phyloP scores from a whole-genome alignment of 2,797 vertebrate species.

The Sebastes itinus region DNA sequence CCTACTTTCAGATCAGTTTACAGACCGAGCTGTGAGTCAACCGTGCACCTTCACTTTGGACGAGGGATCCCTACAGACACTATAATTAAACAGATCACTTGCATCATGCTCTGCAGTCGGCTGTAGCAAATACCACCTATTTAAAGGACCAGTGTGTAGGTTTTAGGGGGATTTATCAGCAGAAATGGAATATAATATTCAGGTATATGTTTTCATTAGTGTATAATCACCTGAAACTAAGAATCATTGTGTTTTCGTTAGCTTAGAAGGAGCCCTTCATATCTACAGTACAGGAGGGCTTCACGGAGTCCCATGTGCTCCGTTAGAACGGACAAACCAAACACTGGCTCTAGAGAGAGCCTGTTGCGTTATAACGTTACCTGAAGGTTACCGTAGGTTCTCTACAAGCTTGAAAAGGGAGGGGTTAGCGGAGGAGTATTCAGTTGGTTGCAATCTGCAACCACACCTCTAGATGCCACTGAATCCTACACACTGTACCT shows the following conservation, averaged over 20 bases:
- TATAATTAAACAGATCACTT: conserved; percentile 52
- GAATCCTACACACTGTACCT: not conserved
- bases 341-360: no score
- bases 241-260: no score
- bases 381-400: no score
- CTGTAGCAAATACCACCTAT: not conserved
- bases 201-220: not conserved
- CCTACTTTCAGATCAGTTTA: conserved; percentile 74
- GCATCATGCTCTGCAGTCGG: not conserved
- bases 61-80: conserved; percentile 39
- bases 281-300: no score
- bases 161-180: not conserved
- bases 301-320: no score
- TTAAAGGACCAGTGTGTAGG: not conserved
- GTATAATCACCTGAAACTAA: not conserved
- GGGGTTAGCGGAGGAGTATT: no score
- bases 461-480: not conserved
- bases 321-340: no score
- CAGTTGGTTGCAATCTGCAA: not conserved
- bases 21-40: conserved; percentile 58
- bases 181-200: not conserved
- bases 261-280: no score
- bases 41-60: conserved; percentile 21
- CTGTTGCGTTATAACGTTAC: no score
- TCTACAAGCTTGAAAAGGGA: no score